Evolutionary conservation across 1,140 invertebrate genomes (phyloP).

Genomic region (Protaetia brevitarsis): DNA sequence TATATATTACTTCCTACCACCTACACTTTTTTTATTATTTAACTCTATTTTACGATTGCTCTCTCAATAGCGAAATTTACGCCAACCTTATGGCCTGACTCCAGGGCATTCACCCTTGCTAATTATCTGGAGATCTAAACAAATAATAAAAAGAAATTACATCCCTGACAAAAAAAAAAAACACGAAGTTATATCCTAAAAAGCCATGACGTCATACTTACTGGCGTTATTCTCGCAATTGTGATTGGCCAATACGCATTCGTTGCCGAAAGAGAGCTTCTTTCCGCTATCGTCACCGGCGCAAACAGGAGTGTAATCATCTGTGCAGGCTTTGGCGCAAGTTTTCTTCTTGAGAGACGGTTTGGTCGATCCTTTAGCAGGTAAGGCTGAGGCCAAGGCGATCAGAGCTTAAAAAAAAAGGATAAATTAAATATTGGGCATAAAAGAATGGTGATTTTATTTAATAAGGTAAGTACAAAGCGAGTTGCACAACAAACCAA

Average conservation of each 20-base stretch:
- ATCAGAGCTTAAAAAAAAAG: slow-evolving; percentile 4
- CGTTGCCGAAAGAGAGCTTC: slow-evolving; percentile 34
- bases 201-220: slow-evolving; percentile 22
- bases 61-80: too few relatives aligned
- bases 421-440: background rate
- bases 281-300: slow-evolving; percentile 31
- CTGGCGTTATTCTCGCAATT: slow-evolving; percentile 36
- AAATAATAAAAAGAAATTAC: background rate
- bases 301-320: slow-evolving; percentile 33
- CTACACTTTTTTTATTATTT: too few relatives aligned
- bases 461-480: too few relatives aligned
- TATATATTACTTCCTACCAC: background rate
- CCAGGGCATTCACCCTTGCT: slow-evolving; percentile 22
- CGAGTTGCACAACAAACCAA: too few relatives aligned
- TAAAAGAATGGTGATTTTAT: background rate
- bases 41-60: too few relatives aligned
- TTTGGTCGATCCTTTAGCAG: slow-evolving; percentile 28
- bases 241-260: slow-evolving; percentile 35
- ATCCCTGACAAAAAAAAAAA: too few relatives aligned
- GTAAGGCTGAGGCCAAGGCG: slow-evolving; percentile 8
- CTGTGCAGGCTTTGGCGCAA: slow-evolving; percentile 23
- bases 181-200: background rate
- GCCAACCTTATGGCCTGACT: slow-evolving; percentile 11
- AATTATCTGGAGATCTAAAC: background rate
- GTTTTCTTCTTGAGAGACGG: slow-evolving; percentile 20